Conservation (phyloP, 1,140 invertebrate genomes). For the Druon quercuslanigerum region DNA sequence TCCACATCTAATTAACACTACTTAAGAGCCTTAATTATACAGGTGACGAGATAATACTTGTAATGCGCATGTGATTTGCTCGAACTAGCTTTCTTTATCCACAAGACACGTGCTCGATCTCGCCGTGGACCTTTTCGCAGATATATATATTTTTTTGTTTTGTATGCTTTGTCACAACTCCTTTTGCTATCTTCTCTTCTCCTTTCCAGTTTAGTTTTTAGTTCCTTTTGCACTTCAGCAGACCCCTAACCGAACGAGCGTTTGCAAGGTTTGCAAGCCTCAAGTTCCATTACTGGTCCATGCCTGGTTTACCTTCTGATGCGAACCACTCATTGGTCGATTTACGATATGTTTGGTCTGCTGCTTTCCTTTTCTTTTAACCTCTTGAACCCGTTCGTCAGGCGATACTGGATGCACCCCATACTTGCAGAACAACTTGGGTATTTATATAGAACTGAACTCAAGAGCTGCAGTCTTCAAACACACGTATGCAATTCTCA, state of each 20-base stretch:
- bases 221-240: conserved; percentile 37
- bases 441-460: conserved; percentile 19
- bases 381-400: conserved; percentile 28
- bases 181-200: conserved; percentile 38
- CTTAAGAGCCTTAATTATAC: conserved; percentile 5
- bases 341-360: conserved; percentile 53
- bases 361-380: conserved; percentile 38
- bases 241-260: conserved; percentile 28
- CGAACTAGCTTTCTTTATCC: not conserved
- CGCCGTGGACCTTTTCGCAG: conserved; percentile 35
- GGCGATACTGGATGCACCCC: conserved; percentile 4
- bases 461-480: conserved; percentile 13
- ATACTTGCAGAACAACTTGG: conserved; percentile 8
- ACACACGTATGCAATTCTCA: not conserved
- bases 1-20: not conserved
- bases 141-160: conserved; percentile 39
- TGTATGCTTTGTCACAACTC: conserved; percentile 37
- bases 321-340: conserved; percentile 43
- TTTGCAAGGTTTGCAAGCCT: conserved; percentile 1
- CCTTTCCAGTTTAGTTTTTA: not conserved
- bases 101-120: conserved; percentile 42
- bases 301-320: conserved; percentile 37
- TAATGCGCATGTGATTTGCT: conserved; percentile 26
- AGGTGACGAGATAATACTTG: conserved; percentile 21
- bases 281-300: conserved; percentile 38